These are phyloP conservation scores for Psilanteris sp. DNA, from an alignment of 1,140 invertebrate genomes.

Conservation along the genomic window DNA sequence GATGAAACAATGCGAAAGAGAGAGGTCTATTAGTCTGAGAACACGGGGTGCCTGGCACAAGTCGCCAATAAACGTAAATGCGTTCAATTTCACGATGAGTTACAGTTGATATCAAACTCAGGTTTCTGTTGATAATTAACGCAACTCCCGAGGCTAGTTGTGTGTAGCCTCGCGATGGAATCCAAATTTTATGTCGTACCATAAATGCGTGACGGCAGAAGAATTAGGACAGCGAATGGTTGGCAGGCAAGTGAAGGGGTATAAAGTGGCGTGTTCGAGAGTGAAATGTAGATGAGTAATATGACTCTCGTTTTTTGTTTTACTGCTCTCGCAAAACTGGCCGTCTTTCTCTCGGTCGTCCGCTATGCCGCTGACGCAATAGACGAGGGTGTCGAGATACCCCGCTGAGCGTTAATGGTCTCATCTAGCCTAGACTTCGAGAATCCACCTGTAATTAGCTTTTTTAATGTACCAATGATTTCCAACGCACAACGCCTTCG, in stretches of 20 bases:
- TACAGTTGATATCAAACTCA: conserved; percentile 63
- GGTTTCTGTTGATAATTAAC: conserved; percentile 61
- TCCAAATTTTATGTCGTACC: conserved; percentile 66
- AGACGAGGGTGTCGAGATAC: conserved; percentile 56
- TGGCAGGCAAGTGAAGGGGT: conserved; percentile 58
- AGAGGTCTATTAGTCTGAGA: conserved; percentile 61
- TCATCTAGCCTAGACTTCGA: conserved; percentile 60
- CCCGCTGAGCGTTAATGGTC: conserved; percentile 61
- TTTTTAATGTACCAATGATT: conserved; percentile 53
- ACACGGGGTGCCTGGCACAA: conserved; percentile 73
- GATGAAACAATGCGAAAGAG: conserved; percentile 58
- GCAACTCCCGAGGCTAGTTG: conserved; percentile 58
- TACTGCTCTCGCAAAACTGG: conserved; percentile 34
- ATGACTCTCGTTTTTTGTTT: conserved; percentile 60
- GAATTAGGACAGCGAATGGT: conserved; percentile 60
- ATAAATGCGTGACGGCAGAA: conserved; percentile 63
- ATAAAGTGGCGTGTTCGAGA: conserved; percentile 60
- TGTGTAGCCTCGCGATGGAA: conserved; percentile 56
- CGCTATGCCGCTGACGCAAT: conserved; percentile 24
- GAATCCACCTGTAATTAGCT: conserved; percentile 57
- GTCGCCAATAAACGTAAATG: conserved; percentile 76
- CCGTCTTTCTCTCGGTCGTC: conserved; percentile 17
- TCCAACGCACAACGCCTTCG: conserved; percentile 22
- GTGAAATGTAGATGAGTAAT: conserved; percentile 65
- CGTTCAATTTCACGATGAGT: conserved; percentile 64